phyloP scores from a whole-genome alignment of 2,113 vertebrate species.

The Oncorhynchus gorbuscha region DNA sequence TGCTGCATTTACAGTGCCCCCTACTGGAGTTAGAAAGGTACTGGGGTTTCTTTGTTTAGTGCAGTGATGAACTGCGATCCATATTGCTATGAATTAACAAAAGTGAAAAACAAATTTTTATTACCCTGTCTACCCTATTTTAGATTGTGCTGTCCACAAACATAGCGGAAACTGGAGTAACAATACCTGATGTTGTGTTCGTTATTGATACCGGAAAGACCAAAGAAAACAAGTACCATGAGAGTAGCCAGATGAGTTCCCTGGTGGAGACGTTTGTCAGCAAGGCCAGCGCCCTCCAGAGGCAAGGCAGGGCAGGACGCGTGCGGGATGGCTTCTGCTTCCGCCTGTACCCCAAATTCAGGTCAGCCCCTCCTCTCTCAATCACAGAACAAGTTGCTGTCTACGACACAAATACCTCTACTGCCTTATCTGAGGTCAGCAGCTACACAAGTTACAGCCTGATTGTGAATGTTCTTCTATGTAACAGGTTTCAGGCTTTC shows the following conservation, averaged over 20 bases:
- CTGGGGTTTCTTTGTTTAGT: neutral
- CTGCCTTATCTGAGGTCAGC: neutral
- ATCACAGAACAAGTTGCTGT: neutral
- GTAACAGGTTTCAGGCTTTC: slow-evolving; percentile 85
- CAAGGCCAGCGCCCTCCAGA: slow-evolving; percentile 95
- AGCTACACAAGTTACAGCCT: too few species aligned
- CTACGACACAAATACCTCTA: neutral
- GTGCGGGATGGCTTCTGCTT: slow-evolving; percentile 92
- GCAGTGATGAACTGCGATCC: neutral
- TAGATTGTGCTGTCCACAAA: slow-evolving; percentile 98
- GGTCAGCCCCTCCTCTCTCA: slow-evolving; percentile 36
- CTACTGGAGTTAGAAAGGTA: slow-evolving; percentile 92
- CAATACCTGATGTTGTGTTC: slow-evolving; percentile 96
- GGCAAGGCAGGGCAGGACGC: slow-evolving; percentile 93
- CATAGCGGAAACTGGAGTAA: slow-evolving; percentile 97
- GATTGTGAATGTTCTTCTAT: neutral
- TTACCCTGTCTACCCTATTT: slow-evolving; percentile 35
- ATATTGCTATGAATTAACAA: neutral
- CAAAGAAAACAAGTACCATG: slow-evolving; percentile 98
- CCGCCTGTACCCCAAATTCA: slow-evolving; percentile 84
- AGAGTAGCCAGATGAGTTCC: slow-evolving; percentile 98
- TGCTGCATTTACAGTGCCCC: slow-evolving; percentile 88
- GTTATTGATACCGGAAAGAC: slow-evolving; percentile 94
- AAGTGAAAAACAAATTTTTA: neutral
- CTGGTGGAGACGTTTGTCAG: slow-evolving; percentile 95